Evolutionary conservation across 2,888 invertebrate species (phyloP), one percentile per base, ranked within the genome.

Genomic region (Acrocyrtus sp.): DNA sequence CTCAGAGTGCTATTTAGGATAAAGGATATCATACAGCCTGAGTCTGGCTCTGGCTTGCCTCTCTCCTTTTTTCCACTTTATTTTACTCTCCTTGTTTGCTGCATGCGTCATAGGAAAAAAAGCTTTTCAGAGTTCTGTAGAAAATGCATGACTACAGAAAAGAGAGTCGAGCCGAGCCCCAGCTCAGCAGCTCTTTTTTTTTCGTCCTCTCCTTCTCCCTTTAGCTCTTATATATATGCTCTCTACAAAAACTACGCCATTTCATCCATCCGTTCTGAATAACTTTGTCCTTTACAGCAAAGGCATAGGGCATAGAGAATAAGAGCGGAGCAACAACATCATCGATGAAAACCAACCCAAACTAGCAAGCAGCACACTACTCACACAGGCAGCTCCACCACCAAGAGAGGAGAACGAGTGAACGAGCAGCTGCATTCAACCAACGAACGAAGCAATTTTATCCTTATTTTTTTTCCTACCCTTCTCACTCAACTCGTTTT

Each of bases 211-310:
- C n/a, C n/a, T n/a, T n/a, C n/a, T n/a, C n/a, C n/a, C n/a, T n/a
- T n/a, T n/a, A n/a, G n/a, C n/a, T n/a, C n/a, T n/a, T n/a, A n/a
- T n/a, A n/a, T n/a, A n/a, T n/a, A n/a, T n/a, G n/a, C n/a, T n/a
- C n/a, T n/a, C n/a, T n/a, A n/a, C n/a, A n/a, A 69, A 53, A 57
- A 60, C 68, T 66, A 66, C 56, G 70, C 70, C 70, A 70, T 70
- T 70, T 70, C 62, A 70, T 70, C 62, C 70, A 70, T 70, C 70
- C 70, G 70, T 70, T 70, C 70, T 70, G 70, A 70, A 70, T 70
- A 70, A 70, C 70, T 70, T 70, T 70, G 70, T 70, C 70, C 70
- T 70, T 48, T 70, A 70, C 54, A 69, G 29, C 51, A 61, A 45
- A 51, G 43, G 24, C 50, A 66, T 22, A n/a, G n/a, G n/a, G n/a